Evolutionary conservation across 2,888 invertebrate species (phyloP).

Genomic region (Pherbina coryleti): DNA sequence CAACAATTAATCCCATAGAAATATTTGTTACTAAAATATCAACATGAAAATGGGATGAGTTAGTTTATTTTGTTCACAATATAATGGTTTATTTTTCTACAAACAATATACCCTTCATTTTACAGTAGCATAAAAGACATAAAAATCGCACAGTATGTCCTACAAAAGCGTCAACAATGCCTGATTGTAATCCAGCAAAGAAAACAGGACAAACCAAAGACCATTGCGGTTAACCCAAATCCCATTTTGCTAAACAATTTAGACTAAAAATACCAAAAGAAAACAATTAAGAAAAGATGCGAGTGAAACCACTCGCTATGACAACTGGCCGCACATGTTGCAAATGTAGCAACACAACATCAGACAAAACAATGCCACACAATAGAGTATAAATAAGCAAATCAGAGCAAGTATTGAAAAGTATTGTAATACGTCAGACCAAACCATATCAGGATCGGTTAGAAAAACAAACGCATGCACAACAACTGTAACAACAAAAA

Average conservation of each 20-base stretch:
- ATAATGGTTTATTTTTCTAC: constrained; percentile 22
- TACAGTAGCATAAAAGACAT: background rate
- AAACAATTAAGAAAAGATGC: constrained; percentile 46
- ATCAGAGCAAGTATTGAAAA: constrained; percentile 12
- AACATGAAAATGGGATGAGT: too few species aligned
- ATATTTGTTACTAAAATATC: too few species aligned
- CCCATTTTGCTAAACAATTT: constrained; percentile 61
- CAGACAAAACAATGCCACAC: constrained; percentile 34
- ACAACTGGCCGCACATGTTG: constrained; percentile 54
- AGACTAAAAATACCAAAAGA: constrained; percentile 57
- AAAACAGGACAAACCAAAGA: constrained; percentile 26
- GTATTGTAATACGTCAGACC: background rate
- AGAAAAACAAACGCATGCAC: constrained; percentile 43
- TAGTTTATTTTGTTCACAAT: too few species aligned
- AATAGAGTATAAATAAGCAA: constrained; percentile 36
- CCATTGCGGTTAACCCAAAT: constrained; percentile 61
- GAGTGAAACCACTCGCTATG: constrained; percentile 30
- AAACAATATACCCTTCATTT: background rate
- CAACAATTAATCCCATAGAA: too few species aligned
- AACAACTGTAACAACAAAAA: constrained; percentile 36
- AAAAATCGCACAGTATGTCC: constrained; percentile 4
- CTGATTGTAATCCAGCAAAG: constrained; percentile 34
- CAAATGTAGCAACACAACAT: background rate
- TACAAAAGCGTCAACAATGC: constrained; percentile 40
- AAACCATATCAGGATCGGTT: constrained; percentile 26